Evolutionary conservation across 1,140 invertebrate species (phyloP).

Genomic region (Stegodyphus mimosarum): DNA sequence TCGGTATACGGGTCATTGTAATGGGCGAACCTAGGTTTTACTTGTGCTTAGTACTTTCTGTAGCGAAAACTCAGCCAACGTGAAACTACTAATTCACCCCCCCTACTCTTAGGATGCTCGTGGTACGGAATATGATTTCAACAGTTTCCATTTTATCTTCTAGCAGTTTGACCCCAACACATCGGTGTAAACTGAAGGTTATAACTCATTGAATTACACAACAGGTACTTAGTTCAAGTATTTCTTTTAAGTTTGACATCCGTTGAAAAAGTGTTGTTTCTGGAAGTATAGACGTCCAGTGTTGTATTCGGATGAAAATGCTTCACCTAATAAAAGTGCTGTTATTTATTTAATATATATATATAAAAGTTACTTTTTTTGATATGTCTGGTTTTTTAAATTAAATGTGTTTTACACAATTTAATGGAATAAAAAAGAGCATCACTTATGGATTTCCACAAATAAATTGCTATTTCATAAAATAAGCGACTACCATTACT

Average conservation of each 20-base stretch:
- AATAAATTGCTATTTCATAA: no score
- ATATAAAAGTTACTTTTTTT: no score
- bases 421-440: no score
- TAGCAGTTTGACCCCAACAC: conserved; percentile 45
- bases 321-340: no score
- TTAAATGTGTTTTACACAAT: no score
- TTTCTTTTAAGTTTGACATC: background rate
- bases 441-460: no score
- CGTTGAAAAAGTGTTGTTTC: no score
- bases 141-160: conserved; percentile 38
- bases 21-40: conserved; percentile 20
- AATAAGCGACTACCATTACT: no score
- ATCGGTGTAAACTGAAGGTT: conserved; percentile 3
- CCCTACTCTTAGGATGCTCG: conserved; percentile 3
- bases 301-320: no score
- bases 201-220: conserved; percentile 19
- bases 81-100: background rate
- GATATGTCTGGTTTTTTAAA: no score
- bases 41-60: conserved; percentile 19
- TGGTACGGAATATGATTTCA: conserved; percentile 40
- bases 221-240: conserved; percentile 34
- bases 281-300: no score
- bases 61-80: conserved; percentile 30
- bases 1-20: conserved; percentile 58
- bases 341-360: no score